phyloP scores from a whole-genome alignment of 1,140 invertebrate species.

The Dendrolimus kikuchii region DNA sequence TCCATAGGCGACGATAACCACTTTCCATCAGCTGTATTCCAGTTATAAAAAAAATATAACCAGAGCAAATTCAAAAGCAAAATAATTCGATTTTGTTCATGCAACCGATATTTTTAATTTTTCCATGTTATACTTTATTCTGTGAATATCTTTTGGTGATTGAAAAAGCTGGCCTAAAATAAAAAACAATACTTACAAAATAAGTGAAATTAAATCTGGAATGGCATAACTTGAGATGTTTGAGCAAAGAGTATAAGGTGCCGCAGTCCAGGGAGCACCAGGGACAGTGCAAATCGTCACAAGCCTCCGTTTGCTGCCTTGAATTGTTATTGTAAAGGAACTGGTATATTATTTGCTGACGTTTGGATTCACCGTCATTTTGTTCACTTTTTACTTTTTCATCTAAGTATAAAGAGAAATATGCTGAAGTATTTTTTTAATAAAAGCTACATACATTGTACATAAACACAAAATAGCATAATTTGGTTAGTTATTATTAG shows the following conservation, averaged over 20 bases:
- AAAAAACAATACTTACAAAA: slow-evolving; percentile 76
- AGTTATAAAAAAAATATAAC: too few species aligned
- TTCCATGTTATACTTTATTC: too few species aligned
- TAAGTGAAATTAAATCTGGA: slow-evolving; percentile 94
- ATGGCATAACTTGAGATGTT: slow-evolving; percentile 95
- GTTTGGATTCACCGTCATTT: slow-evolving; percentile 45
- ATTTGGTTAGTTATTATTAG: too few species aligned
- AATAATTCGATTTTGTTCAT: too few species aligned
- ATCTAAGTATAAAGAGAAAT: slow-evolving; percentile 15
- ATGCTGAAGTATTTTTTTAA: background rate
- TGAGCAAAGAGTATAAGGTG: slow-evolving; percentile 89
- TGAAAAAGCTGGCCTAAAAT: background rate
- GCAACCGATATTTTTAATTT: too few species aligned
- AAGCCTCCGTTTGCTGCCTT: slow-evolving; percentile 94
- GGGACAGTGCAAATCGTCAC: slow-evolving; percentile 93
- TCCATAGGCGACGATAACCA: too few species aligned
- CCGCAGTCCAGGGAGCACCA: slow-evolving; percentile 96
- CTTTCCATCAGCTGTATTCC: too few species aligned
- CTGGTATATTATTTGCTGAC: slow-evolving; percentile 91
- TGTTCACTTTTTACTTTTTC: slow-evolving; percentile 40
- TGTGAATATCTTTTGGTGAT: too few species aligned
- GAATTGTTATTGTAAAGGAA: slow-evolving; percentile 97
- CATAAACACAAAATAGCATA: too few species aligned
- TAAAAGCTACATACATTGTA: background rate
- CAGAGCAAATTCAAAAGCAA: too few species aligned